Base-by-base conservation (phyloP, 2,888 invertebrate species). In the Leucozona laternaria region DNA sequence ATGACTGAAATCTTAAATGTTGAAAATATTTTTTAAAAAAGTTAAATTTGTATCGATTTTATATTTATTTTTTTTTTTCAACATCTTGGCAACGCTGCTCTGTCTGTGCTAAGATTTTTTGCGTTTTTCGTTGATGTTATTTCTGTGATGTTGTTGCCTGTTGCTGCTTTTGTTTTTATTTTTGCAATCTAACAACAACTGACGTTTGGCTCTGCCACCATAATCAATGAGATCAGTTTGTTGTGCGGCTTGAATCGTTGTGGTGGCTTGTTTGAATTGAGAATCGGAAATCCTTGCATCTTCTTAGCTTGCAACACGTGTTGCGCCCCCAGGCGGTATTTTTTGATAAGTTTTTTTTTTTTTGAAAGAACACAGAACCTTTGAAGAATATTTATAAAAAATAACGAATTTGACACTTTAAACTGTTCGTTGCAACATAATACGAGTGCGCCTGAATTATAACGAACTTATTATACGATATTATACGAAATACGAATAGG, bases 221-320 rank as follows among this genome's bases (percentile, higher is more conserved):
- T 75, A 86, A 86, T 86, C 86, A 86, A 86, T 86, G 86, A 71
- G 86, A 86, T 86, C 86, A 86, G 86, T 86, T 86, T 82, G 86
- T 82, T 81, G 86, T 79, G 82, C 86, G 86, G 82, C 82, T 86
- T 86, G 82, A 86, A 82, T 82, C 86, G 86, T 82, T 82, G 86
- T 79, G 82, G 86, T 86, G 82, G 86, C 78, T 78, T 82, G 70
- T 53, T 34, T 66, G 48, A 66, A 34, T 31, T 45, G 45, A 66
- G 37, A 82, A 75, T 66, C 31, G 75, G 75, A 66, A 48, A 71
- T 82, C 82, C 82, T 75, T 78, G 55, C 50, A 22, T 55, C 58
- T 71, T 17, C 40, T 37, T 53, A 53, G 13, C 28, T 25, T 28
- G 50, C 55, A 43, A 13, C 57, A 57, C 55, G 77, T 31, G 62